Conservation (phyloP, 2,888 invertebrate genomes). For the Andrena fulva region DNA sequence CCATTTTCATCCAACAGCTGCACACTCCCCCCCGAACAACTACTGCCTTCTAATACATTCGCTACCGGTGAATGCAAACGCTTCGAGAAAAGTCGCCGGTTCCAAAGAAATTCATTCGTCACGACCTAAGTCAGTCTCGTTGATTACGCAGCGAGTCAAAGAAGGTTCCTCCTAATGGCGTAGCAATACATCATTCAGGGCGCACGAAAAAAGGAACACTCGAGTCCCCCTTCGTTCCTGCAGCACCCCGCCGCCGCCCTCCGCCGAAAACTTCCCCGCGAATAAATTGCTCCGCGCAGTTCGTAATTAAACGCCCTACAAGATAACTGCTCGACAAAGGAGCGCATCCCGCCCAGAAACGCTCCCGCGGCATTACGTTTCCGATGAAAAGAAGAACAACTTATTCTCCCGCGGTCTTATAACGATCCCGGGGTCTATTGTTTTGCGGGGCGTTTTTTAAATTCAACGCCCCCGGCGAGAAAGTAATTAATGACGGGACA, state of each 20-base stretch:
- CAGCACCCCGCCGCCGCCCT: neutral
- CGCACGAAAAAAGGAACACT: neutral
- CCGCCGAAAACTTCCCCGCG: neutral
- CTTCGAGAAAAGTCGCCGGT: neutral
- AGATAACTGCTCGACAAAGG: slow-evolving; percentile 15
- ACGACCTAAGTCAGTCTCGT: neutral
- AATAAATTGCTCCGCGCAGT: slow-evolving; percentile 15
- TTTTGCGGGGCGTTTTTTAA: slow-evolving; percentile 18
- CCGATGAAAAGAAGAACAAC: slow-evolving; percentile 24
- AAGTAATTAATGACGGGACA: slow-evolving; percentile 39
- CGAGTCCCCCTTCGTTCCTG: neutral
- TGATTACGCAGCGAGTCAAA: neutral
- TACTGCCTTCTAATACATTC: neutral
- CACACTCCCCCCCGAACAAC: neutral
- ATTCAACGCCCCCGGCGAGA: neutral
- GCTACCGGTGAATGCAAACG: neutral
- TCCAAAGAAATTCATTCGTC: slow-evolving; percentile 15
- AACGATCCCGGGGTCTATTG: slow-evolving; percentile 4
- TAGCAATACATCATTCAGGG: slow-evolving; percentile 9
- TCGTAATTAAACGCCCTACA: slow-evolving; percentile 30
- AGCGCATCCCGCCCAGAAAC: neutral
- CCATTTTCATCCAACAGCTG: neutral
- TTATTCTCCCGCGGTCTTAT: neutral
- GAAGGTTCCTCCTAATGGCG: neutral
- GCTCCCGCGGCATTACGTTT: slow-evolving; percentile 23